Evolutionary conservation across 2,888 invertebrate genomes (phyloP).

Genomic region (Deladenus siricidicola): DNA sequence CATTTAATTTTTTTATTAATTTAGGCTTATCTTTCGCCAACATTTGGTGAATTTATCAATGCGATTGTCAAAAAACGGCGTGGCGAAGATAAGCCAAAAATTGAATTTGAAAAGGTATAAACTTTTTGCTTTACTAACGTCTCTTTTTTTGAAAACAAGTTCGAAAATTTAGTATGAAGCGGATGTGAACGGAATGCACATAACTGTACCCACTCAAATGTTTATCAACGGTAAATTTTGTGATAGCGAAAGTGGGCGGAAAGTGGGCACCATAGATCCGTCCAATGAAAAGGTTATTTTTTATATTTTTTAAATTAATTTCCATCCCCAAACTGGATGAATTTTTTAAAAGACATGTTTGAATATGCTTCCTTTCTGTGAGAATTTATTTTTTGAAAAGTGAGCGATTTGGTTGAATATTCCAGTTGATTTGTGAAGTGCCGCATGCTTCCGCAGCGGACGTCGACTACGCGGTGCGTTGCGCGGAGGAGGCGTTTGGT

Average conservation of each 20-base stretch:
- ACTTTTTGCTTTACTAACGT: background rate
- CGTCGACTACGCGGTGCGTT: conserved; percentile 76
- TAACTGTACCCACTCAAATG: conserved; percentile 78
- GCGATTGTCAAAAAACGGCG: conserved; percentile 66
- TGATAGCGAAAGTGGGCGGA: conserved; percentile 64
- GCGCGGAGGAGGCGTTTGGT: conserved; percentile 64
- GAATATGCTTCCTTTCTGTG: conserved; percentile 1
- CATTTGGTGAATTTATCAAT: conserved; percentile 71
- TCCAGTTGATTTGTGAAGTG: no score
- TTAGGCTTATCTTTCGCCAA: conserved; percentile 80
- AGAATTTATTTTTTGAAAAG: no score
- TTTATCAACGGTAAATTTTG: conserved; percentile 85
- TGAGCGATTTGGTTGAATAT: no score
- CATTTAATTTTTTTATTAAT: no score
- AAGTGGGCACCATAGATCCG: conserved; percentile 68
- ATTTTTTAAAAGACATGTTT: background rate
- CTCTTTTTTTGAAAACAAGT: background rate
- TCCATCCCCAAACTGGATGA: conserved; percentile 59
- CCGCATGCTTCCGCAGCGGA: conserved; percentile 69
- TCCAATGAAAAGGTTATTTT: conserved; percentile 67
- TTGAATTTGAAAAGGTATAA: conserved; percentile 35
- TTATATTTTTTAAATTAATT: no score
- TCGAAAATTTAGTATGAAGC: conserved; percentile 54
- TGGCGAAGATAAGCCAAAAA: conserved; percentile 49
- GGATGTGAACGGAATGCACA: conserved; percentile 72